These are phyloP conservation scores for Meteorus cinctellus DNA, from an alignment of 2,888 invertebrate genomes.

Conservation along the genomic window DNA sequence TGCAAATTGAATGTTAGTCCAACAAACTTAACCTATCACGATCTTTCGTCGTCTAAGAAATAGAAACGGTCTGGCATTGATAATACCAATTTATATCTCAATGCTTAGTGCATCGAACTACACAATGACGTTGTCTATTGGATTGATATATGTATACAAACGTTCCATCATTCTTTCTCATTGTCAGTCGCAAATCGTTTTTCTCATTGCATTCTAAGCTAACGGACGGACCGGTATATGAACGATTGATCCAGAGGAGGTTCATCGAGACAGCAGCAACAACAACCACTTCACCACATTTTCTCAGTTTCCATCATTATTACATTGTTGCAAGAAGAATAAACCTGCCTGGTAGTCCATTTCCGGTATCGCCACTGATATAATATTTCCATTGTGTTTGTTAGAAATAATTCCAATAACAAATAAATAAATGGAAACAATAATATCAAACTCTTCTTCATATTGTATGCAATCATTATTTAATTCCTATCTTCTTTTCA, in stretches of 20 bases:
- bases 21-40: constrained; percentile 47
- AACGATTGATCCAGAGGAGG: constrained; percentile 25
- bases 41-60: constrained; percentile 27
- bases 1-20: constrained; percentile 43
- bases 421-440: too few relatives aligned
- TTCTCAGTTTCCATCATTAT: constrained; percentile 14
- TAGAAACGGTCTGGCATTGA: constrained; percentile 18
- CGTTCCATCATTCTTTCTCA: not conserved
- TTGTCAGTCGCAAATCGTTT: not conserved
- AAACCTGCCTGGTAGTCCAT: constrained; percentile 32
- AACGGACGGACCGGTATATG: constrained; percentile 20
- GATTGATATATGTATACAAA: not conserved
- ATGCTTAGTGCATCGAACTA: constrained; percentile 9
- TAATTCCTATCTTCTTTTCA: not conserved
- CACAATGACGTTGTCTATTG: not conserved
- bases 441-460: too few relatives aligned
- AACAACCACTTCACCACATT: constrained; percentile 12
- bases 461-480: not conserved
- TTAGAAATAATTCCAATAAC: too few relatives aligned
- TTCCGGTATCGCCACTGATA: constrained; percentile 28
- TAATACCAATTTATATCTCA: constrained; percentile 6
- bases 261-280: not conserved
- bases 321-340: not conserved
- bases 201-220: constrained; percentile 18
- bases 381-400: constrained; percentile 8